phyloP scores from a whole-genome alignment of 2,888 invertebrate species.

The Strigamia crassipes region DNA sequence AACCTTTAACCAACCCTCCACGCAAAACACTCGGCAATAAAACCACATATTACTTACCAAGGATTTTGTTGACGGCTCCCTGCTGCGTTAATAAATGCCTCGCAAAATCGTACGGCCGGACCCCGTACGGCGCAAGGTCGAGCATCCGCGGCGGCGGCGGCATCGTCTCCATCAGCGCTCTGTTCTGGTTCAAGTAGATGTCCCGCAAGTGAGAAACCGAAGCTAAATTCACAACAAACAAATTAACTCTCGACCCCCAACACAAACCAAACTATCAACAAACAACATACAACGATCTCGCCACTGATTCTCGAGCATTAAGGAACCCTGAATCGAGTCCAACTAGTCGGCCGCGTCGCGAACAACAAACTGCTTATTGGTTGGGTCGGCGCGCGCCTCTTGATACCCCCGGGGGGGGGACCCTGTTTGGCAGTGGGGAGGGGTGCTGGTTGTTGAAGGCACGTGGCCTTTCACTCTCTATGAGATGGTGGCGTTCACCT shows the following conservation, averaged over 20 bases:
- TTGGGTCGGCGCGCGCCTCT: neutral
- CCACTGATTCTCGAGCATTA: constrained; percentile 3
- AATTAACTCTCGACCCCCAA: neutral
- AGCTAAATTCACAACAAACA: constrained; percentile 41
- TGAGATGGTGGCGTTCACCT: constrained; percentile 10
- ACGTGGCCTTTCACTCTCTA: constrained; percentile 22
- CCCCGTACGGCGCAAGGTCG: constrained; percentile 74
- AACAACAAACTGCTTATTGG: neutral
- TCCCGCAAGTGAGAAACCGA: constrained; percentile 50
- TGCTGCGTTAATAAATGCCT: constrained; percentile 75
- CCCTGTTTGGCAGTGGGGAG: neutral
- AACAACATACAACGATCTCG: neutral
- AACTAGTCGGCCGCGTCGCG: neutral
- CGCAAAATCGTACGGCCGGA: constrained; percentile 86
- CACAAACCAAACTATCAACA: neutral
- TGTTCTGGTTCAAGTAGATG: constrained; percentile 60
- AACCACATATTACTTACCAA: constrained; percentile 48
- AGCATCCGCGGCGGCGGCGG: constrained; percentile 74
- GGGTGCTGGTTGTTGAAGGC: neutral
- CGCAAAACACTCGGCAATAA: neutral
- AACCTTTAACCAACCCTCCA: neutral
- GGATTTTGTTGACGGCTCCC: constrained; percentile 54
- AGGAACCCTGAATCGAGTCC: neutral
- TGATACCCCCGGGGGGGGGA: neutral
- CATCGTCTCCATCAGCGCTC: constrained; percentile 55